Base-by-base conservation (phyloP, 2,888 invertebrate species). In the Cremastobaeus sp. region DNA sequence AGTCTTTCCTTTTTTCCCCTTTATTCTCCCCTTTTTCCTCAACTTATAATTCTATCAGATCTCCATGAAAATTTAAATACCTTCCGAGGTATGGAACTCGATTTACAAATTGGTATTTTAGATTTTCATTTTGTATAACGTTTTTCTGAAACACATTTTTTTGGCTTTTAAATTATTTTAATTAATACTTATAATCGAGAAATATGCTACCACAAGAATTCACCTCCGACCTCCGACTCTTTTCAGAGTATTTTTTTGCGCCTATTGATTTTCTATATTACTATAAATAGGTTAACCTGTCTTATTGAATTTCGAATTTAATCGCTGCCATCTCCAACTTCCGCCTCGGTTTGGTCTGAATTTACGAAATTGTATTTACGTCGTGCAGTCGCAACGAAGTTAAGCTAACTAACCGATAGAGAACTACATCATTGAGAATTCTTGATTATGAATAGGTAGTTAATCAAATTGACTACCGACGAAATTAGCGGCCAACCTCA, bases 361-460 rank as follows among this genome's bases (percentile, higher is more conserved):
- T 48, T 57, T 47, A 39, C 55, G 45, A 66, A 66, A 59, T 69
- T 45, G 47, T 35, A 43, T 69, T 54, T 59, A 69, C 59, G 54
- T 39, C 54, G 17, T 47, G 32, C 37, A 52, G 32, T 54, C 34
- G 37, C 41, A 45, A 60, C 47, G 30, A 69, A 60, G 69, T 60
- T 69, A 69, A 47, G 52, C 59, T 45, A 69, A 69, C 69, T 54
- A 69, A 60, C 59, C 60, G 59, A 59, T 59, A 50, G 52, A 50
- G 66, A 68, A 59, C 54, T 60, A 54, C 60, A 54, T 60, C 60
- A 47, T 60, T 52, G 69, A 69, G 39, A 59, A 60, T 60, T 69
- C 60, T 60, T 60, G 60, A 54, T 60, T 60, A 50, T 59, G 59
- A 68, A 59, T 68, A 55, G 57, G 37, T 35, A 68, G 68, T 68